Evolutionary conservation across 2,888 invertebrate species (phyloP), one percentile per base, ranked within the genome.

Genomic region (Campoplex nolae): DNA sequence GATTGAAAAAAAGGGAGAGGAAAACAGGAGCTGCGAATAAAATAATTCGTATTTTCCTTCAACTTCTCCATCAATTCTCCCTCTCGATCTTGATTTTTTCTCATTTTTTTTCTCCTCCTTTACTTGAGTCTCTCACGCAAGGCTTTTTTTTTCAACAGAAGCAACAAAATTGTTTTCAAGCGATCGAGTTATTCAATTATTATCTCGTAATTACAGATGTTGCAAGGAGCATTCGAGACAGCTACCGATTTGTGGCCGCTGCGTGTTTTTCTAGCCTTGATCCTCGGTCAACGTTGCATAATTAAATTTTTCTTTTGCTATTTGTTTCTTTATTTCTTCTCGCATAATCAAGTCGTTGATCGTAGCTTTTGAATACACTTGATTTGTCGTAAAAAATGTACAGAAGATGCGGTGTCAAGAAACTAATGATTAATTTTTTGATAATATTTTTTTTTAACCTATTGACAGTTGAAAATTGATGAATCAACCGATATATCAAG

Each of bases 161-260:
- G 0, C 28, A 32, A 32, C 23, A 75, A 18, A 23, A 45, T 70
- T 58, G 23, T 77, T 77, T 51, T 73, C 65, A 45, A 23, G 38
- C 54, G 35, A 73, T 56, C 38, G 38, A n/a, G 45, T 48, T 48
- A 70, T 70, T 48, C 58, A 42, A 13, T 62, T 71, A 77, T 83
- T 83, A 78, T 81, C 56, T 65, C 76, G 48, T 81, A 85, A 85
- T 85, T 76, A 42, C 71, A 81, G 70, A n/a, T 23, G 35, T 67
- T 23, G 32, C 62, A 42, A n/a, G 35, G 80, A 48, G 79, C n/a
- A 68, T 48, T 62, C 71, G 45, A 32, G 18, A 68, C 4, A 71
- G 54, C 51, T 7, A 56, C 67, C 28, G 16, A 32, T 65, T 32
- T 54, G 51, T 65, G 16, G 35, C 16, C n/a, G 48, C 51, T 13